A percentile compares a stretch with the other conserved stretches of the same genome.
Evolutionary conservation across 2,888 invertebrate genomes (phyloP).

Genomic region (Archaeoteleia sp.): DNA sequence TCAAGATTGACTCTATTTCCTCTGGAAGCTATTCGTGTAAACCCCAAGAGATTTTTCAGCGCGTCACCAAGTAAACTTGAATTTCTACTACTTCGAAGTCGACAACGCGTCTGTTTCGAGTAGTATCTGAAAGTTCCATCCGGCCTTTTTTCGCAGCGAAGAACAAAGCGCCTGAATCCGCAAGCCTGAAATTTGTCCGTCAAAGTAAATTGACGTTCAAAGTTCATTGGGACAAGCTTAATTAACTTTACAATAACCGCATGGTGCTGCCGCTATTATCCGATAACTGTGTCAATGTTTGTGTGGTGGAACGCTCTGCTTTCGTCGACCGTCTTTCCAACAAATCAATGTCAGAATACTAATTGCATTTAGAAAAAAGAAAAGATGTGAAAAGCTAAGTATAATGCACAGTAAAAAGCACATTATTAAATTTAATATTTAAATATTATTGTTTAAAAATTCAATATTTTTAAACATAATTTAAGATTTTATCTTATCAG

Average conservation of each 20-base stretch:
- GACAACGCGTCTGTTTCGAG: slow-evolving; percentile 22
- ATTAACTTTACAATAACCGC: slow-evolving; percentile 34
- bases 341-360: too few species aligned
- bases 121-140: slow-evolving; percentile 9
- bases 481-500: too few species aligned
- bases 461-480: too few species aligned
- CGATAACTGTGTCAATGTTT: slow-evolving; percentile 23
- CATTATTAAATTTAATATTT: too few species aligned
- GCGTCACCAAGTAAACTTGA: slow-evolving; percentile 26
- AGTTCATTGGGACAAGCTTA: slow-evolving; percentile 45
- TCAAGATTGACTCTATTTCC: slow-evolving; percentile 26
- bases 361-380: too few species aligned
- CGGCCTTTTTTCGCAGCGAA: slow-evolving; percentile 7
- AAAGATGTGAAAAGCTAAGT: too few species aligned
- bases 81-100: slow-evolving; percentile 28
- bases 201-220: slow-evolving; percentile 35
- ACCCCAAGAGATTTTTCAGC: slow-evolving; percentile 19
- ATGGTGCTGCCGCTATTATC: slow-evolving; percentile 11
- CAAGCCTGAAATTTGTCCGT: slow-evolving; percentile 35
- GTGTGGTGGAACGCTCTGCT: too few species aligned
- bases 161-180: slow-evolving; percentile 5
- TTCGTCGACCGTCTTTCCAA: too few species aligned
- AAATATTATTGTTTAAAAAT: too few species aligned
- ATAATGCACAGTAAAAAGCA: too few species aligned
- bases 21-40: slow-evolving; percentile 10